A percentile compares a stretch with the other conserved stretches of the same genome.
Evolutionary conservation across 2,113 vertebrate species (phyloP).

Genomic region (Scalopus aquaticus): DNA sequence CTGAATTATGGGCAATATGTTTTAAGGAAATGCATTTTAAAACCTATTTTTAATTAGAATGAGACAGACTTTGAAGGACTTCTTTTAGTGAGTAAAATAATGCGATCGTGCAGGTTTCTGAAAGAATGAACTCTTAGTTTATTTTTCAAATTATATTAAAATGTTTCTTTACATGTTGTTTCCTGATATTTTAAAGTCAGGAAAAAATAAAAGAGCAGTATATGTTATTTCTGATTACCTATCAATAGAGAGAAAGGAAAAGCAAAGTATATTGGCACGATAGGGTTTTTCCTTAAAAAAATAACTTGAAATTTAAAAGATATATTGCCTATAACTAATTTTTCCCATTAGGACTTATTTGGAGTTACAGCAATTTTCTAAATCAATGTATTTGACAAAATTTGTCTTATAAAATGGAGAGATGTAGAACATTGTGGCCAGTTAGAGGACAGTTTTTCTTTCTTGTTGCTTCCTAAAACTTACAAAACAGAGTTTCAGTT

Average conservation of each 20-base stretch:
- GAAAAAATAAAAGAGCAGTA: neutral
- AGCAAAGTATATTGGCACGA: neutral
- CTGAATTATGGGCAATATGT: neutral
- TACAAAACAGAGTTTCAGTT: neutral
- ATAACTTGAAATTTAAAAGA: neutral
- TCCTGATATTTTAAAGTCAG: constrained; percentile 6
- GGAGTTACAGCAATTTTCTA: neutral
- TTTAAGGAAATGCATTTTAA: constrained; percentile 22
- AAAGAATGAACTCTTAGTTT: constrained; percentile 25
- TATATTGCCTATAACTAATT: neutral
- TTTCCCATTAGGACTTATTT: constrained; percentile 34
- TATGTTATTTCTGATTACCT: neutral
- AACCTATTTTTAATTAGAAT: neutral
- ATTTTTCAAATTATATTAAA: neutral
- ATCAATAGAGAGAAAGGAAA: neutral
- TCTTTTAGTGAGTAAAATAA: constrained; percentile 34
- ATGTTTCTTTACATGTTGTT: neutral
- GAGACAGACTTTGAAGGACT: constrained; percentile 9
- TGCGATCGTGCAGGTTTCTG: neutral
- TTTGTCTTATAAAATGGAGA: constrained; percentile 24
- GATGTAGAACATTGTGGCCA: neutral
- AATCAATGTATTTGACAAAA: neutral
- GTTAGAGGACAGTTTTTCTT: neutral
- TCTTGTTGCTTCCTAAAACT: neutral
- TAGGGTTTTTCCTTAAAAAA: neutral